Base-by-base conservation (phyloP, 2,797 vertebrate species). In the Platyrinchus mystaceus region DNA sequence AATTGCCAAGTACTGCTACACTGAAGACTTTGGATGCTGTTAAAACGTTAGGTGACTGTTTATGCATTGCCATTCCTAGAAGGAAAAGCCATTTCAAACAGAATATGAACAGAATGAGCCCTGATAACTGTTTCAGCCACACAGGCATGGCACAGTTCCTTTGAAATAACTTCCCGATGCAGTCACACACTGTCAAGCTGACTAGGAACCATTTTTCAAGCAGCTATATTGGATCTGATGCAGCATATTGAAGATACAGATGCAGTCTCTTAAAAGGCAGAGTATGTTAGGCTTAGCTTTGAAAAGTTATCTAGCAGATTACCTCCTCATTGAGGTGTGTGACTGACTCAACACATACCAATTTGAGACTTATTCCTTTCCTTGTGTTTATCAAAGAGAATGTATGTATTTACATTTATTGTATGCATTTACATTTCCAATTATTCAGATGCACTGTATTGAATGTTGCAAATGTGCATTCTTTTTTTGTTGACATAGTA, bases 31-130 rank as follows among this genome's bases (percentile, higher is more conserved):
- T 80, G 79, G 59, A 90, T 26, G 52, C 36, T 93, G 19, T 64
- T 84, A 58, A 95, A 90, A 88, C 84, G 66, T 84, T 95, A 73
- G 64, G 44, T 89, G 88, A 58, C 64, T 83, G 47, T 94, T 95
- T 91, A 44, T 88, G 63, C 68, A 79, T 93, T 95, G 82, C 88
- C 55, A 91, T 95, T 88, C 94, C 83, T 91, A 86, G 93, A 89
- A 94, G 82, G 69, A 70, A 96, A 96, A 93, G 58, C 80, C 55
- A 56, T 91, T 90, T 81, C 28, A 85, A 87, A 67, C 24, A 59
- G 58, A 90, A 44, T 44, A 36, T 28, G n/a, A 71, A 34, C 63
- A 47, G 50, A 83, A 58, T 10, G 32, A 92, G 49, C 53, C 41
- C 3, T 23, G 14, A 36, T 67, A 66, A 64, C 49, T 84, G 21